Conservation (phyloP, 2,797 vertebrate genomes). For the Lepus oiostolus region DNA sequence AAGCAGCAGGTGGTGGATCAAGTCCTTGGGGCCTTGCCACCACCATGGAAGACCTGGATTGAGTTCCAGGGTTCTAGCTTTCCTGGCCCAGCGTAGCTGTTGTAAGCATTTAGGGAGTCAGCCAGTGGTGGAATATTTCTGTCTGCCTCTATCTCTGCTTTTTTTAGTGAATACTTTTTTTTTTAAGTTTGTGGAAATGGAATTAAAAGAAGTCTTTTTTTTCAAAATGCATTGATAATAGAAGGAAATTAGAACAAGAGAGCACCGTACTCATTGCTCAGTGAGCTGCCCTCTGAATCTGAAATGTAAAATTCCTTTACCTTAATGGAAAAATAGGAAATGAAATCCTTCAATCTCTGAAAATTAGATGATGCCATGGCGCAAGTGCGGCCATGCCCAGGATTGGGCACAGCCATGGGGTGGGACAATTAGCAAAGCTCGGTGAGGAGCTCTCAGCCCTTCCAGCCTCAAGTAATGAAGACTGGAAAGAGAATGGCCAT, state of each 20-base stretch:
- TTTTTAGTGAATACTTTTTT: too few relatives aligned
- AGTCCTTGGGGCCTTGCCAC: too few relatives aligned
- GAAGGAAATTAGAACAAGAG: slow-evolving; percentile 38
- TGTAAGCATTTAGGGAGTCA: too few relatives aligned
- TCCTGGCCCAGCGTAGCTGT: too few relatives aligned
- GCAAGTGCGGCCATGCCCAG: slow-evolving; percentile 53
- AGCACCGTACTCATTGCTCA: slow-evolving; percentile 24
- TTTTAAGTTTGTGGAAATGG: too few relatives aligned
- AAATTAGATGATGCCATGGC: slow-evolving; percentile 72
- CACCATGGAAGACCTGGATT: too few relatives aligned
- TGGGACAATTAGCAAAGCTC: background rate
- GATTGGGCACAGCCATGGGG: background rate
- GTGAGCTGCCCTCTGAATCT: slow-evolving; percentile 6
- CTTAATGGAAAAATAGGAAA: slow-evolving; percentile 74
- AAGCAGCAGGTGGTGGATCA: too few relatives aligned
- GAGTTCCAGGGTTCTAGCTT: too few relatives aligned
- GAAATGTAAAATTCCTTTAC: slow-evolving; percentile 60
- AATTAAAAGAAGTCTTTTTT: too few relatives aligned
- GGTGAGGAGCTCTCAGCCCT: background rate
- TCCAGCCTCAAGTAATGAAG: background rate
- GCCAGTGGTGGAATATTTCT: too few relatives aligned
- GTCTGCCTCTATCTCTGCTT: too few relatives aligned
- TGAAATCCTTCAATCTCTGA: slow-evolving; percentile 14
- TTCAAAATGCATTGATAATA: background rate
- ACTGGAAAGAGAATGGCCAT: background rate